phyloP scores from a whole-genome alignment of 1,140 invertebrate species.

The Drosophila nebulosa region DNA sequence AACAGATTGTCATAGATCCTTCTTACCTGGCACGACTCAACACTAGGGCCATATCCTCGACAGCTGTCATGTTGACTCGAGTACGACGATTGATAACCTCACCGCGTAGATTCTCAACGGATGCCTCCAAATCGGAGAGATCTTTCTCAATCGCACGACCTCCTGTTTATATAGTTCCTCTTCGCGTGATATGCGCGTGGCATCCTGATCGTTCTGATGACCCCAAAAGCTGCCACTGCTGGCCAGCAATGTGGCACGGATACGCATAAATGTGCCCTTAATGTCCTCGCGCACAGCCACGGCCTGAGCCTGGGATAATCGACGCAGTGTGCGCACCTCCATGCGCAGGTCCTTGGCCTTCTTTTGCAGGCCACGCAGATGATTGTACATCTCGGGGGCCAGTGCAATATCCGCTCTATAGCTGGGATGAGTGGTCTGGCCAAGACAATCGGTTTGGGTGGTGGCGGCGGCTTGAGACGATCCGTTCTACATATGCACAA shows the following conservation, averaged over 20 bases:
- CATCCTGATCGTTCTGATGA: slow-evolving; percentile 82
- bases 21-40: slow-evolving; percentile 90
- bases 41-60: slow-evolving; percentile 97
- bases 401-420: slow-evolving; percentile 85
- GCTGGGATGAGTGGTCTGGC: slow-evolving; percentile 82
- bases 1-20: background rate
- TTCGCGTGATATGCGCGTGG: slow-evolving; percentile 85
- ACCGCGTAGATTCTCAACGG: slow-evolving; percentile 95
- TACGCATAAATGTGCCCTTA: slow-evolving; percentile 92
- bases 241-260: slow-evolving; percentile 86
- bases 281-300: slow-evolving; percentile 95
- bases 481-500: slow-evolving; percentile 86
- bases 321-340: slow-evolving; percentile 91
- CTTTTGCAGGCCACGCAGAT: slow-evolving; percentile 91
- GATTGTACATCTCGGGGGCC: slow-evolving; percentile 93
- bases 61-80: slow-evolving; percentile 97
- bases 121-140: slow-evolving; percentile 95
- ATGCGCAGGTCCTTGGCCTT: slow-evolving; percentile 93
- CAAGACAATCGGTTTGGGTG: slow-evolving; percentile 90
- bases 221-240: slow-evolving; percentile 85
- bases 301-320: slow-evolving; percentile 94
- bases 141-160: slow-evolving; percentile 95
- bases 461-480: slow-evolving; percentile 90
- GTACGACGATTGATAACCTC: slow-evolving; percentile 97
- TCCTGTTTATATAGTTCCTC: slow-evolving; percentile 95